Percentiles rank a stretch among this genome's conserved stretches.
These are phyloP conservation scores for Calcarius lapponicus DNA, from an alignment of 2,797 vertebrate genomes.

Conservation along the genomic window DNA sequence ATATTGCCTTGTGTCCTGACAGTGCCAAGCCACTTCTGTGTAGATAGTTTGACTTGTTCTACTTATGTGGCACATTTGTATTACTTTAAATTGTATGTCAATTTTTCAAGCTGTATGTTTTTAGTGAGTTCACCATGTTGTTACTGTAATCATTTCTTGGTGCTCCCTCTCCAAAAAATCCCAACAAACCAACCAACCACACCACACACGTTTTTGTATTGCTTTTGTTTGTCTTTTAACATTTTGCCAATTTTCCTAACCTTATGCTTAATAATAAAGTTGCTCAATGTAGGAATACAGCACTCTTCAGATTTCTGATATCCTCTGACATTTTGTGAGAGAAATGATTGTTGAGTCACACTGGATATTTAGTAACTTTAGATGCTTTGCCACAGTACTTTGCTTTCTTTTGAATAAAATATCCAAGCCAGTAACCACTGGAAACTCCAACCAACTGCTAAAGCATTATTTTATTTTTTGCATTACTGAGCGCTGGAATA, in stretches of 20 bases:
- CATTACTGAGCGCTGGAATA: background rate
- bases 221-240: background rate
- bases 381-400: background rate
- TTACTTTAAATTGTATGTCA: background rate
- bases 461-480: background rate
- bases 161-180: background rate
- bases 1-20: background rate
- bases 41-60: background rate
- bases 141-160: rapidly evolving
- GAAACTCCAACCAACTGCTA: background rate
- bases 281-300: background rate
- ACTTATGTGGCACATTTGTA: background rate
- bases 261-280: background rate
- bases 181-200: background rate
- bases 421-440: background rate
- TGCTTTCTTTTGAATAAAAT: background rate
- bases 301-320: background rate
- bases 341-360: background rate
- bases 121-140: background rate
- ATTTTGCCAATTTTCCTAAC: background rate
- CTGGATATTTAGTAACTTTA: background rate
- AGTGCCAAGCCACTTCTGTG: background rate
- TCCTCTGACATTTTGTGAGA: background rate
- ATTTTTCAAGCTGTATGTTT: background rate
- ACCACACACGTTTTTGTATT: background rate